Evolutionary conservation across 2,113 vertebrate species (phyloP).

Genomic region (Dicerorhinus sumatrensis): DNA sequence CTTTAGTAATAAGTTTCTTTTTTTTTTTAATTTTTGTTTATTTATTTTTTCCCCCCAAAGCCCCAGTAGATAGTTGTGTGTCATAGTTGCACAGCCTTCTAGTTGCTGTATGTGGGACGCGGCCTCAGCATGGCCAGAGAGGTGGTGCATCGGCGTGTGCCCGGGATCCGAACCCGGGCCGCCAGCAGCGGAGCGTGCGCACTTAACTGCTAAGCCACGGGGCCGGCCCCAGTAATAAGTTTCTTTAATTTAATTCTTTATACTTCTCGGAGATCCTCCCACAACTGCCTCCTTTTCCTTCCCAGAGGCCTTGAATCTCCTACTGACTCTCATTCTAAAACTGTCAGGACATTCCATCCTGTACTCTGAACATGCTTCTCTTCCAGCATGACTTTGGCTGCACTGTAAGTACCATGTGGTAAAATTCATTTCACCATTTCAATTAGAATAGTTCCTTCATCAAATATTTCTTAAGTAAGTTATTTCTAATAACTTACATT

Average conservation of each 20-base stretch:
- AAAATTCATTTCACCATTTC: background rate
- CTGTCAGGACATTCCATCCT: background rate
- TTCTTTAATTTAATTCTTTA: background rate
- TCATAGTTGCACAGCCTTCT: too few relatives aligned
- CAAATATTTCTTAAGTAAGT: background rate
- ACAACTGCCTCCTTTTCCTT: background rate
- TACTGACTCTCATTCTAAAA: background rate
- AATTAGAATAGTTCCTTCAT: background rate
- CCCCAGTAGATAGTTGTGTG: too few relatives aligned
- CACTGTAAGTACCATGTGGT: background rate
- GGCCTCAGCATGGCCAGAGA: too few relatives aligned
- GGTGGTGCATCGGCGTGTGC: too few relatives aligned
- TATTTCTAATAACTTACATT: background rate
- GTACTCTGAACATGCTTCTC: background rate
- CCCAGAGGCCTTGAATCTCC: background rate
- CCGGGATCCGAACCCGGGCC: too few relatives aligned
- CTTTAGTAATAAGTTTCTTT: background rate
- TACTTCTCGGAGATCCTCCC: background rate
- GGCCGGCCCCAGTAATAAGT: background rate
- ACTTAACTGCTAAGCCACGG: too few relatives aligned
- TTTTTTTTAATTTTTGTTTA: background rate
- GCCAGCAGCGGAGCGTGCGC: too few relatives aligned
- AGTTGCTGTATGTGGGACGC: too few relatives aligned
- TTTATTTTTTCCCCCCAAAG: too few relatives aligned
- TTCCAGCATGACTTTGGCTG: background rate